Conservation (phyloP, 2,797 vertebrate genomes). For the Ceryle rudis region DNA sequence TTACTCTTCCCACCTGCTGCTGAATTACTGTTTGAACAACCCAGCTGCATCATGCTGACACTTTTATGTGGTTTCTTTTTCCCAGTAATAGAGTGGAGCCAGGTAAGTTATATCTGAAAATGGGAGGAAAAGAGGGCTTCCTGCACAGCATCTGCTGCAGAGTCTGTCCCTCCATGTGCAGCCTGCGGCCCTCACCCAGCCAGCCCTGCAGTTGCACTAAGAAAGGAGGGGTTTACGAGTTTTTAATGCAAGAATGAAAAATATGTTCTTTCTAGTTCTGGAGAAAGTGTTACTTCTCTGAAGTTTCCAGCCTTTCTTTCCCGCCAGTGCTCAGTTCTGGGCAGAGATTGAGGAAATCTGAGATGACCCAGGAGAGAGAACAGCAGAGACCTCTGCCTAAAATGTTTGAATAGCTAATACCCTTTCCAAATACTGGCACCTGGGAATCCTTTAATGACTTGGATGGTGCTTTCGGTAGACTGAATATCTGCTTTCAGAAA, state of each 20-base stretch:
- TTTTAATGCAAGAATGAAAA: background rate
- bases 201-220: background rate
- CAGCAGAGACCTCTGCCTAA: constrained; percentile 48
- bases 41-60: background rate
- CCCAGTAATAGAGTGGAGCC: background rate
- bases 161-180: background rate
- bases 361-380: constrained; percentile 51
- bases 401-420: constrained; percentile 62
- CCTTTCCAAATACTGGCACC: constrained; percentile 62
- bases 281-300: constrained; percentile 1
- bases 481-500: constrained; percentile 56
- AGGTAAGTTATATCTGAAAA: background rate
- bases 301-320: constrained; percentile 19
- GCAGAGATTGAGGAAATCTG: constrained; percentile 50
- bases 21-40: background rate
- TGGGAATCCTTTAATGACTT: constrained; percentile 61
- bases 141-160: background rate
- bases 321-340: background rate
- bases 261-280: background rate
- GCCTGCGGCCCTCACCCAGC: background rate
- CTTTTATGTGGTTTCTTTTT: background rate
- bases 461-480: constrained; percentile 40
- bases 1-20: background rate
- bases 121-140: background rate
- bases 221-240: background rate